phyloP scores from a whole-genome alignment of 2,797 vertebrate genomes.

The Acrossocheilus fasciatus region DNA sequence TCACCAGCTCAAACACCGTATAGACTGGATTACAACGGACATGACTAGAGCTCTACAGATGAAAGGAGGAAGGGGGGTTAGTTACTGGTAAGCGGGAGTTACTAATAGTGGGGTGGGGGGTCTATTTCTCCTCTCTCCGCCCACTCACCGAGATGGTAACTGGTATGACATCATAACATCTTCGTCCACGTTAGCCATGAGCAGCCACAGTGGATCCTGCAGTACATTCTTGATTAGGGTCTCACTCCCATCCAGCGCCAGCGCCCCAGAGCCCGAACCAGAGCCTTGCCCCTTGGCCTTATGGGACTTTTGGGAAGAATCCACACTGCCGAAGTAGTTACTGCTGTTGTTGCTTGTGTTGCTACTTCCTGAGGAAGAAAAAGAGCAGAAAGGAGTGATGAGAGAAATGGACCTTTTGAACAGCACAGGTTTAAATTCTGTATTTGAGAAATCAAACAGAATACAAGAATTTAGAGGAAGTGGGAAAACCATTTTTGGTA shows the following conservation, averaged over 20 bases:
- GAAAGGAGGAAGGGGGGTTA: neutral
- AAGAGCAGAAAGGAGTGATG: neutral
- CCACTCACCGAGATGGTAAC: slow-evolving; percentile 87
- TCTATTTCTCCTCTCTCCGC: slow-evolving; percentile 15
- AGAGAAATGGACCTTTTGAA: neutral
- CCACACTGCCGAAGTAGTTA: slow-evolving; percentile 91
- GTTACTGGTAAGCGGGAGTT: slow-evolving; percentile 47
- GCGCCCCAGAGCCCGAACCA: slow-evolving; percentile 19
- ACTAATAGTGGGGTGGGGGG: neutral
- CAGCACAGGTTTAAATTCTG: neutral
- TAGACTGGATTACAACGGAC: neutral
- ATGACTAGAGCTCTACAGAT: neutral
- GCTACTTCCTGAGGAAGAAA: slow-evolving; percentile 77
- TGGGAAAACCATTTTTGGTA: neutral
- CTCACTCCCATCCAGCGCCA: slow-evolving; percentile 65
- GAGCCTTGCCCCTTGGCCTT: slow-evolving; percentile 63
- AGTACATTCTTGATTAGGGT: slow-evolving; percentile 76
- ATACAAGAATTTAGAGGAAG: neutral
- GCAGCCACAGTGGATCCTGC: slow-evolving; percentile 85
- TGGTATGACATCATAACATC: slow-evolving; percentile 87
- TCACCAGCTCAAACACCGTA: neutral
- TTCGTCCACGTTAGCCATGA: slow-evolving; percentile 80
- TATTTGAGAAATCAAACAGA: neutral
- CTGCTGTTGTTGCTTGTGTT: slow-evolving; percentile 82
- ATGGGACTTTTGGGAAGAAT: slow-evolving; percentile 84